Base-by-base conservation (phyloP, 2,797 vertebrate species). In the Molossus alvarezi region DNA sequence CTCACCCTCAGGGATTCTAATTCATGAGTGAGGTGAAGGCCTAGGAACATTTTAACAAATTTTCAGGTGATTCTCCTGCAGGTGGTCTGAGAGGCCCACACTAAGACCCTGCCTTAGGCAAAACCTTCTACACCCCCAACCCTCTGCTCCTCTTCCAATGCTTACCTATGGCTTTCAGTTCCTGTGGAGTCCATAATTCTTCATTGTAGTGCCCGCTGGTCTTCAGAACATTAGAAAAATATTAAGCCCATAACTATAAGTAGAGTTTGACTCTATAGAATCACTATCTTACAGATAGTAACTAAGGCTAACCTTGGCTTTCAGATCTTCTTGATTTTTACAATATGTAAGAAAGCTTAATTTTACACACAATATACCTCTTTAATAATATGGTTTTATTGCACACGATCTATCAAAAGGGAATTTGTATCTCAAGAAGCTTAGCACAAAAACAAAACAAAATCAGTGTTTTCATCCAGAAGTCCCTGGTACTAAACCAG, bases 251-350 rank as follows among this genome's bases (percentile, higher is more conserved):
- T 48, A 82, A 87, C 79, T 81, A 0, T 91, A 86, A 90, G 27
- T n/a, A 58, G 57, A 83, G 53, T 95, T 93, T 86, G 71, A 96
- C 23, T 77, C 17, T 62, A 64, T 55, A 79, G 67, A 82, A 37
- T 60, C 29, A 89, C 41, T 72, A 7, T 88, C 17, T 90, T 84
- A 90, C 58, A 86, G 48, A 55, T 92, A 62, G 76, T 64, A 75
- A 82, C 85, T 77, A 82, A 79, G n/a, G 67, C 18, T 73, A 69
- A 91, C 18, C n/a, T 86, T 80, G 48, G 18, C 71, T 29, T 84
- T 94, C 25, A 37, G 81, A 71, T 48, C 48, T 91, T 95, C 81
- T 86, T 84, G 37, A 80, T 51, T 57, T 95, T 95, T 88, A 72
- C 33, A 92, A 13, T 76, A 67, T 64, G 9, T 51, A 17, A 29